A percentile compares a stretch with the other conserved stretches of the same genome.
phyloP scores from a whole-genome alignment of 2,888 invertebrate genomes.

The Neoscelio sp. region DNA sequence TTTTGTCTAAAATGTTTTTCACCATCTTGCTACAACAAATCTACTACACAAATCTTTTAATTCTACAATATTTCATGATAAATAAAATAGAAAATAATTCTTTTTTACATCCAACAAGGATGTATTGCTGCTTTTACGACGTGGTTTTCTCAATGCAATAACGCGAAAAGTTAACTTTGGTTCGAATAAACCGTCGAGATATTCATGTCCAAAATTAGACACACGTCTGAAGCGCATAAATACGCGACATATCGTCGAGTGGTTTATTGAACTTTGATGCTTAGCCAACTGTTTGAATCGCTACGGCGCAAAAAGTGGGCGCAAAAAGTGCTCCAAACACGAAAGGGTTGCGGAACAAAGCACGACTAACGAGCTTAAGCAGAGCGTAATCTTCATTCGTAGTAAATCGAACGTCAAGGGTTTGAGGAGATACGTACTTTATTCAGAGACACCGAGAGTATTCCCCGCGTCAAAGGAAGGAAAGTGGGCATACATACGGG shows the following conservation, averaged over 20 bases:
- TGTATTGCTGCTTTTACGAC: no score
- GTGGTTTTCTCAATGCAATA: no score
- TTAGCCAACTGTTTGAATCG: slow-evolving; percentile 53
- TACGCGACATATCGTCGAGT: slow-evolving; percentile 31
- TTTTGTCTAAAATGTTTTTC: no score
- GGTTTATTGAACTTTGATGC: slow-evolving; percentile 63
- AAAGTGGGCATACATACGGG: slow-evolving; percentile 16
- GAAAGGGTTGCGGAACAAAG: slow-evolving; percentile 62
- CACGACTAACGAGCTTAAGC: slow-evolving; percentile 56
- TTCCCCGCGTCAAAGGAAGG: slow-evolving; percentile 46
- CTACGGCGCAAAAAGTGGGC: slow-evolving; percentile 41
- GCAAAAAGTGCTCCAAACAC: slow-evolving; percentile 54
- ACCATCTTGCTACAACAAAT: no score
- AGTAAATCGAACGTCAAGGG: slow-evolving; percentile 57
- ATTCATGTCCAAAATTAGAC: no score
- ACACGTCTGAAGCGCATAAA: slow-evolving; percentile 19
- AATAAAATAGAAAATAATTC: no score
- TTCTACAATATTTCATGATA: no score
- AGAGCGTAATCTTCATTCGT: slow-evolving; percentile 55
- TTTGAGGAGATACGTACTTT: slow-evolving; percentile 51
- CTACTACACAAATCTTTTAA: no score
- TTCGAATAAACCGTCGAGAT: no score
- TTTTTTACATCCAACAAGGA: no score
- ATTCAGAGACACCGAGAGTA: slow-evolving; percentile 43
- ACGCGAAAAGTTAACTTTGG: no score